Percentiles rank a stretch among this genome's conserved stretches.
Evolutionary conservation across 2,797 vertebrate species (phyloP).

Genomic region (Microctenopoma steveboyesi): DNA sequence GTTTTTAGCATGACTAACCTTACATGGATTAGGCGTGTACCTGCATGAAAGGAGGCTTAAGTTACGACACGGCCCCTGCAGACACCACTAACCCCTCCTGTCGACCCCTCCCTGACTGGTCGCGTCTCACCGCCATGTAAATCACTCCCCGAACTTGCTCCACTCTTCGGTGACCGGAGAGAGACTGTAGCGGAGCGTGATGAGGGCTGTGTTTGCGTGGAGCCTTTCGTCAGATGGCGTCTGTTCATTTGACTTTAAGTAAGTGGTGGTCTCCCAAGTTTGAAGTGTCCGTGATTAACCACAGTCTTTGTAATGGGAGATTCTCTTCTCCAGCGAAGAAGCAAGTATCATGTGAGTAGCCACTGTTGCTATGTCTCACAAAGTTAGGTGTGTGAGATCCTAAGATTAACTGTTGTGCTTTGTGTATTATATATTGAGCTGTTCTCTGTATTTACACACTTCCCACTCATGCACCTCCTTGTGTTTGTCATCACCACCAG

Average conservation of each 20-base stretch:
- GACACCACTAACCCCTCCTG: constrained; percentile 12
- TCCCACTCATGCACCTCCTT: too few relatives aligned
- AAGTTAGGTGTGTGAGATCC: too few relatives aligned
- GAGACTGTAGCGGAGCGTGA: not conserved
- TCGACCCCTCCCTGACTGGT: constrained; percentile 27
- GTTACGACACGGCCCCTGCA: too few relatives aligned
- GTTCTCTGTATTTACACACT: not conserved
- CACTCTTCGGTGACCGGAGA: not conserved
- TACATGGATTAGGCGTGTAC: not conserved
- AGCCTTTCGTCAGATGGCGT: constrained; percentile 4
- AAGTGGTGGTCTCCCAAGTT: not conserved
- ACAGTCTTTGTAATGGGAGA: constrained; percentile 60
- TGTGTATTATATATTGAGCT: not conserved
- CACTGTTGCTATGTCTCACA: not conserved
- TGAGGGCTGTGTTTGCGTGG: not conserved
- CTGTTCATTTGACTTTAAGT: not conserved
- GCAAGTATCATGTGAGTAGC: constrained; percentile 69
- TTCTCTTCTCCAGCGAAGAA: constrained; percentile 37
- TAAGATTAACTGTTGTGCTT: not conserved
- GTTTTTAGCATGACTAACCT: not conserved
- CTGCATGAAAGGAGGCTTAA: not conserved
- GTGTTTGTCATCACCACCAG: too few relatives aligned
- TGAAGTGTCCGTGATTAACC: not conserved
- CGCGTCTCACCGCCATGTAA: not conserved
- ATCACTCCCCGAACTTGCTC: constrained; percentile 15